These are phyloP conservation scores for Drosophila oshimai DNA, from an alignment of 1,140 invertebrate species.

Conservation along the genomic window DNA sequence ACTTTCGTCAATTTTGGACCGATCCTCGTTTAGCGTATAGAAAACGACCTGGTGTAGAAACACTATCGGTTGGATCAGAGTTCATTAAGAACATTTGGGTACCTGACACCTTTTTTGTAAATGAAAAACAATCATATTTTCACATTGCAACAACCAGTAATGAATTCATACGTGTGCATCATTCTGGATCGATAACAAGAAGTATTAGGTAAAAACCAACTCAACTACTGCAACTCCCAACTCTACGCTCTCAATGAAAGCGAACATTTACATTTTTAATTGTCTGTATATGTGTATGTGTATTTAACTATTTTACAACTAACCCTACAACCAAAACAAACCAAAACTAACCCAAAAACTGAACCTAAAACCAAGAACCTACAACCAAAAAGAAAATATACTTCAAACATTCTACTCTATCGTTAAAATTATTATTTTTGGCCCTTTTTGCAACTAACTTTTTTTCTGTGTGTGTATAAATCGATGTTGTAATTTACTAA, in stretches of 20 bases:
- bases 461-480: constrained; percentile 76
- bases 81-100: constrained; percentile 99
- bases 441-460: constrained; percentile 76
- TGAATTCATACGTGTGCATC: constrained; percentile 97
- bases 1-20: constrained; percentile 99
- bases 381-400: constrained; percentile 41
- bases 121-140: constrained; percentile 99
- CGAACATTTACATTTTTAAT: constrained; percentile 53
- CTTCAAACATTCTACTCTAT: constrained; percentile 34
- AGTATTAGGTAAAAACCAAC: constrained; percentile 93
- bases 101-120: constrained; percentile 99
- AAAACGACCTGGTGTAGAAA: constrained; percentile 93
- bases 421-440: constrained; percentile 50
- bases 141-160: constrained; percentile 98
- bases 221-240: constrained; percentile 47
- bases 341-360: constrained; percentile 22
- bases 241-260: constrained; percentile 46
- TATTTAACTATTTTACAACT: constrained; percentile 54
- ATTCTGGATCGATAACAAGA: constrained; percentile 96
- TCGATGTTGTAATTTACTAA: constrained; percentile 78
- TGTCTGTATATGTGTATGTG: constrained; percentile 76
- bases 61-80: constrained; percentile 94
- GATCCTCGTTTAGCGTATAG: constrained; percentile 96
- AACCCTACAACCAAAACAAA: constrained; percentile 29
- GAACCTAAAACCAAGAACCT: constrained; percentile 18